Base-by-base conservation (phyloP, 1,140 invertebrate genomes). In the Drosophila saltans region DNA sequence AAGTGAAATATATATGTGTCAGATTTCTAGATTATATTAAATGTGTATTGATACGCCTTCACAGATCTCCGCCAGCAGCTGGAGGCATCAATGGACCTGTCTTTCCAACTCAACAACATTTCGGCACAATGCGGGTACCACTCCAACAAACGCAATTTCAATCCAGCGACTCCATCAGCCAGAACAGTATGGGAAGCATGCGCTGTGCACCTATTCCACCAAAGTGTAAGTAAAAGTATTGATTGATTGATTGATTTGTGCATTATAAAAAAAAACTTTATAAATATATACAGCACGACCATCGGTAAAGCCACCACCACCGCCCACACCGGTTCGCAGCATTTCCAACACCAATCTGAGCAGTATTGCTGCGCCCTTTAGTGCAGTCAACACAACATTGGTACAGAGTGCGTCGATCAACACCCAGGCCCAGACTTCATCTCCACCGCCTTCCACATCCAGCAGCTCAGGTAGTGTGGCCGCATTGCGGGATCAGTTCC, bases 261-360 rank as follows among this genome's bases (percentile, higher is more conserved):
- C 4, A 36, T 9, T n/a, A 6, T 26, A 9, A 43, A 6, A 4
- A 6, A 1, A 4, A 2, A 3, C 28, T 30, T 30, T 21, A 2
- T n/a, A 2, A 33, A 7, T 16, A 33, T 10, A 9, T 28, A 0
- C 28, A 72, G 91, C 90, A 69, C 91, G 91, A 5, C 91, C 91
- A 30, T 84, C 82, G 65, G 88, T 92, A 1, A 92, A 92, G 63
- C 90, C 91, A 11, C 91, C 91, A 30, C 91, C 91, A 45, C 91
- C 91, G 4, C 91, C 91, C 2, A 92, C 91, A 72, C 91, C 91
- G 26, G 81, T 86, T 10, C 90, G 91, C 60, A 92, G 91, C 64
- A 79, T 90, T 45, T 92, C 91, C n/a, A 92, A 92, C 82, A 85
- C 75, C 65, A 92, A 92, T 68, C 57, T 92, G 24, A 90, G 71